A percentile compares a stretch with the other conserved stretches of the same genome.
Conservation (phyloP, 2,113 vertebrate genomes). For the Tupaia chinensis region DNA sequence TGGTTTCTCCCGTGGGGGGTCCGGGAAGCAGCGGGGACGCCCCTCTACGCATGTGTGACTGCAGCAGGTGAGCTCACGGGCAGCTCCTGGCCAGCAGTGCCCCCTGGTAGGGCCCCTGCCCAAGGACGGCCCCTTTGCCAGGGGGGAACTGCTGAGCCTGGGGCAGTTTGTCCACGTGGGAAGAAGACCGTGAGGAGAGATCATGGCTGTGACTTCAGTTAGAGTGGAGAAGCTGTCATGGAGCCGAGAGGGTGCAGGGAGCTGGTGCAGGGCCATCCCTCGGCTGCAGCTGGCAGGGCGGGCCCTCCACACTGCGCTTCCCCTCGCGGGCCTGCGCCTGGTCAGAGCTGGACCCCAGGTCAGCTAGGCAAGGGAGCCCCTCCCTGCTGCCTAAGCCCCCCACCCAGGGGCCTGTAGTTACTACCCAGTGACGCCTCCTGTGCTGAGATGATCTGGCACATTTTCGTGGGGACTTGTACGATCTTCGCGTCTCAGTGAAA, state of each 20-base stretch:
- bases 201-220: no score
- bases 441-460: accelerated
- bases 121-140: accelerated
- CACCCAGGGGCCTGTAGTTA: neutral
- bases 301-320: no score
- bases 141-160: accelerated
- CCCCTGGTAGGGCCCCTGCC: neutral
- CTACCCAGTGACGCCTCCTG: accelerated
- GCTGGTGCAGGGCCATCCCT: no score
- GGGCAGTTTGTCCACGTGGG: neutral
- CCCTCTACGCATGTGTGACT: accelerated
- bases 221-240: neutral
- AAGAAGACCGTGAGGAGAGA: accelerated
- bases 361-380: neutral
- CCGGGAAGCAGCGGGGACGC: neutral
- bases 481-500: neutral
- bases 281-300: no score
- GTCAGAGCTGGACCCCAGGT: no score
- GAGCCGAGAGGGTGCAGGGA: no score
- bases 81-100: neutral
- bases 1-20: no score
- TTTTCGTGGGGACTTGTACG: neutral
- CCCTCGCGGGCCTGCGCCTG: no score
- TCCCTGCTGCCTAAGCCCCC: neutral
- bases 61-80: accelerated